These are phyloP conservation scores for Lagodon rhomboides DNA, from an alignment of 2,797 vertebrate genomes.

Conservation along the genomic window DNA sequence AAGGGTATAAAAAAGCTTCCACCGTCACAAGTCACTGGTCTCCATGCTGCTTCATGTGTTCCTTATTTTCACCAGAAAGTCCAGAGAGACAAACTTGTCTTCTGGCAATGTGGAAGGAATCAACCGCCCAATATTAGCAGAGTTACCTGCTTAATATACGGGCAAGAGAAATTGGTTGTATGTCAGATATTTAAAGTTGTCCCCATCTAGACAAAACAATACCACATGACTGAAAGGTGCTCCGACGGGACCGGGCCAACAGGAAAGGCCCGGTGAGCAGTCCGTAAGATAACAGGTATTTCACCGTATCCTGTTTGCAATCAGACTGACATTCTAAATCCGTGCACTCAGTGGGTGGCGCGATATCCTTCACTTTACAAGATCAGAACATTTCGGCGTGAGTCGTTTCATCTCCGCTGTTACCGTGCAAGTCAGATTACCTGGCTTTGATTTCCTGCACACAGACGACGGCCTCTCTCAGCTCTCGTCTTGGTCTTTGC, in stretches of 20 bases:
- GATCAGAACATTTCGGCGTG: constrained; percentile 37
- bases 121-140: too few species aligned
- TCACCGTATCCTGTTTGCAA: constrained; percentile 19
- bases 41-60: too few species aligned
- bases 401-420: constrained; percentile 48
- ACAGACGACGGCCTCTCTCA: constrained; percentile 7
- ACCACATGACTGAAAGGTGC: background rate
- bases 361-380: constrained; percentile 31
- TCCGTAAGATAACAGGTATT: constrained; percentile 22
- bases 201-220: background rate
- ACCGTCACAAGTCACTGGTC: too few species aligned
- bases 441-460: constrained; percentile 60
- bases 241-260: background rate
- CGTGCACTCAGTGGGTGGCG: constrained; percentile 17
- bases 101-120: too few species aligned
- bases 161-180: too few species aligned
- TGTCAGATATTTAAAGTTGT: background rate
- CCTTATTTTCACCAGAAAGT: too few species aligned
- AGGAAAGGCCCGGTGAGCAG: background rate
- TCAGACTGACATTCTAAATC: constrained; percentile 39
- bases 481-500: constrained; percentile 37
- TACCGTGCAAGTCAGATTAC: constrained; percentile 44
- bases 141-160: too few species aligned
- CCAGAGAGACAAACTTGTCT: too few species aligned
- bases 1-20: too few species aligned